Conservation (phyloP, 2,113 vertebrate genomes). For the Catharus fuscescens region DNA sequence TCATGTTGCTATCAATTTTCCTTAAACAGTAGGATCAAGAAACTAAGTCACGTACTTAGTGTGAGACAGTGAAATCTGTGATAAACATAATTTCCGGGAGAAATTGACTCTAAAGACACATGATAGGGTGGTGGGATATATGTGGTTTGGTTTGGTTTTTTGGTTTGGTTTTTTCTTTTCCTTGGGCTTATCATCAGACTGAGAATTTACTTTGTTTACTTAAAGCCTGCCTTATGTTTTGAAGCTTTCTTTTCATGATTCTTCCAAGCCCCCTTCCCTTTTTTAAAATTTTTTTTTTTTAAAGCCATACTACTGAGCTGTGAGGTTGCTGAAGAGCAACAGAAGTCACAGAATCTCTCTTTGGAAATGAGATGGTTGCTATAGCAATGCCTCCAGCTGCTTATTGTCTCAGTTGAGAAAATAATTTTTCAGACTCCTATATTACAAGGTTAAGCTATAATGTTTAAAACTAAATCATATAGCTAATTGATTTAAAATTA, state of each 20-base stretch:
- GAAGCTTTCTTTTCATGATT: background rate
- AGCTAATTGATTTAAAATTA: background rate
- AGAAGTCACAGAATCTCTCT: background rate
- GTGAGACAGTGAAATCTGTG: background rate
- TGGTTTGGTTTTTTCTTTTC: background rate
- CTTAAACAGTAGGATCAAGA: background rate
- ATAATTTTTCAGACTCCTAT: background rate
- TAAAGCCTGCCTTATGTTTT: background rate
- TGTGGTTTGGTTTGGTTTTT: background rate
- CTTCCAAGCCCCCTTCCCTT: background rate
- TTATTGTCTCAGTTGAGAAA: slow-evolving; percentile 20
- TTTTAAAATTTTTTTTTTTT: background rate
- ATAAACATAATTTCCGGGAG: background rate
- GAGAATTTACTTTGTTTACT: background rate
- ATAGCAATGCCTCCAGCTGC: slow-evolving; percentile 26
- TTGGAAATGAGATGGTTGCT: slow-evolving; percentile 25
- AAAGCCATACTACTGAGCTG: background rate
- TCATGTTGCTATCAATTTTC: background rate
- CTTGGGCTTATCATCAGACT: background rate
- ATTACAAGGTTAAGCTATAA: background rate
- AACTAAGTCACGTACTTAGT: background rate
- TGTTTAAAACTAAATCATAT: background rate
- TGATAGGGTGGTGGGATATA: background rate
- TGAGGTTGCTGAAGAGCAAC: slow-evolving; percentile 4
- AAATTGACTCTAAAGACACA: background rate